A percentile compares a stretch with the other conserved stretches of the same genome.
Evolutionary conservation across 2,113 vertebrate species (phyloP).

Genomic region (Boulengeromyrus knoepffleri): DNA sequence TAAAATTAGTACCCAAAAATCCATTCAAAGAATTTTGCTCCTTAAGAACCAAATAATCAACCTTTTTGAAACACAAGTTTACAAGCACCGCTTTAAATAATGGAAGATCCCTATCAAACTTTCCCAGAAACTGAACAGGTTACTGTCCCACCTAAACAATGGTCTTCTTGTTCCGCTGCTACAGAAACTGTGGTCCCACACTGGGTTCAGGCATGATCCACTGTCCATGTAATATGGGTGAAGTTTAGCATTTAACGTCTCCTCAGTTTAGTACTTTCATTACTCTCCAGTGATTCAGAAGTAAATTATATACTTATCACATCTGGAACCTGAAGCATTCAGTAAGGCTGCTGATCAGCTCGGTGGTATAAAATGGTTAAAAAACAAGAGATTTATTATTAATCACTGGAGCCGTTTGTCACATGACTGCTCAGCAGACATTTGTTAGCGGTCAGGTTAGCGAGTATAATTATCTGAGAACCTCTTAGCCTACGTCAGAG

Average conservation of each 20-base stretch:
- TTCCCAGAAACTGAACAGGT: background rate
- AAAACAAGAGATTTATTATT: background rate
- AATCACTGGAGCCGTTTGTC: background rate
- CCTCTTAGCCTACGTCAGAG: constrained; percentile 23
- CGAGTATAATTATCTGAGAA: background rate
- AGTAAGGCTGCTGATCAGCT: background rate
- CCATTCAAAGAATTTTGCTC: background rate
- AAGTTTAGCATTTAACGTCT: background rate
- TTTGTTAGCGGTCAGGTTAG: background rate
- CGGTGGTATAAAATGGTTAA: background rate
- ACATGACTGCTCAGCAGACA: background rate
- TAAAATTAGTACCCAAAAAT: background rate
- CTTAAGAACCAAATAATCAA: background rate
- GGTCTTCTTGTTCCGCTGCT: background rate
- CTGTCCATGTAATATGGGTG: background rate
- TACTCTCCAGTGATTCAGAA: background rate
- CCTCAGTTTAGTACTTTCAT: background rate
- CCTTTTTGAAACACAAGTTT: background rate
- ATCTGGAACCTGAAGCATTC: background rate
- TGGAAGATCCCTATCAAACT: background rate
- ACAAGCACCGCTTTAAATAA: background rate
- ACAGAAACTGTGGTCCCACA: background rate
- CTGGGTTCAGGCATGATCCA: background rate
- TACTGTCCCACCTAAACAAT: background rate
- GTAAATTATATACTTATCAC: background rate